phyloP scores from a whole-genome alignment of 2,888 invertebrate genomes.

The Xestia ashworthii region DNA sequence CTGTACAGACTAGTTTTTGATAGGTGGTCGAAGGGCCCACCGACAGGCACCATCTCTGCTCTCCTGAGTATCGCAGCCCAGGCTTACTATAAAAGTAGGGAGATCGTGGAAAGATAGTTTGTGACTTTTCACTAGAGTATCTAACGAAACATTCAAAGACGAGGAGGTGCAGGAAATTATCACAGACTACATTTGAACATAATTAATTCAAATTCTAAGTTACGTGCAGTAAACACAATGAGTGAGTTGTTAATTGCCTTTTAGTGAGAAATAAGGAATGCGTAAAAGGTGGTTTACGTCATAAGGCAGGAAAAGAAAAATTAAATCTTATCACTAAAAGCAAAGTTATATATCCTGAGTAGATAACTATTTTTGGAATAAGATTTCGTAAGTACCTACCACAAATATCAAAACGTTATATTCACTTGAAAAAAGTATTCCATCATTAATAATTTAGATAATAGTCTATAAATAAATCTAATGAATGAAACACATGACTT shows the following conservation, averaged over 20 bases:
- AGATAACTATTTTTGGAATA: slow-evolving; percentile 35
- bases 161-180: too few relatives aligned
- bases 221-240: not conserved
- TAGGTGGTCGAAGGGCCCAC: not conserved
- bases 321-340: slow-evolving; percentile 41
- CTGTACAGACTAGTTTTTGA: not conserved
- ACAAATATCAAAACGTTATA: slow-evolving; percentile 15
- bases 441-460: not conserved
- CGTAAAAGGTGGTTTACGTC: slow-evolving; percentile 13
- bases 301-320: slow-evolving; percentile 40
- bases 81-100: not conserved
- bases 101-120: not conserved
- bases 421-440: not conserved
- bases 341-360: slow-evolving; percentile 43
- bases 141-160: not conserved
- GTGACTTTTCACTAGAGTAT: not conserved
- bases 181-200: not conserved
- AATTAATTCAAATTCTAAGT: not conserved
- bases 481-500: not conserved
- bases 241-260: not conserved
- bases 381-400: slow-evolving; percentile 30
- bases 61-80: not conserved
- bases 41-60: not conserved
- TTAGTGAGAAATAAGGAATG: not conserved
- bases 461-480: slow-evolving; percentile 3